Evolutionary conservation across 2,888 invertebrate species (phyloP).

Genomic region (Ommatoiulus sabulosus): DNA sequence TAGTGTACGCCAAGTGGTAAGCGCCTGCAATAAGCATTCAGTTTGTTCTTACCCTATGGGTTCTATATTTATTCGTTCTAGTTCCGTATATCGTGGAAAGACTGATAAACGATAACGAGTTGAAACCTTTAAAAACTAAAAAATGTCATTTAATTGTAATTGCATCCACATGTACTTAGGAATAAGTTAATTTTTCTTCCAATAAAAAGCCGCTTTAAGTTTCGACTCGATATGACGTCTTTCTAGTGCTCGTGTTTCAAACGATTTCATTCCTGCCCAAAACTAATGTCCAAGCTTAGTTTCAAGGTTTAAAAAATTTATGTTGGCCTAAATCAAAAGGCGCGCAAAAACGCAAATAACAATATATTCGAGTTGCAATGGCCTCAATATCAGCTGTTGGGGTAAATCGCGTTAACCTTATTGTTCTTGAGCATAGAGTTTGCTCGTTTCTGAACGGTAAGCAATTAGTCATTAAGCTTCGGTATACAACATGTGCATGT

Average conservation of each 20-base stretch:
- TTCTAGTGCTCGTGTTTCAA: neutral
- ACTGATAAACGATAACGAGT: no score
- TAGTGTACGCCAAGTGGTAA: no score
- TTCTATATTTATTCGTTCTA: no score
- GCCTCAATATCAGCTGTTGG: constrained; percentile 30
- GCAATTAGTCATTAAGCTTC: constrained; percentile 15
- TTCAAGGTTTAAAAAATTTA: constrained; percentile 7
- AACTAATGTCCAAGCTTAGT: constrained; percentile 15
- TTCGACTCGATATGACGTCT: neutral
- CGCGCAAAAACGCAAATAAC: neutral
- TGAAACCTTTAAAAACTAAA: no score
- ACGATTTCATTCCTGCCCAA: neutral
- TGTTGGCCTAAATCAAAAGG: constrained; percentile 42
- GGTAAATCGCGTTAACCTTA: neutral
- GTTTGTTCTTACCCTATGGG: no score
- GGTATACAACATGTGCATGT: neutral
- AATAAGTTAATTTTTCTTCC: neutral
- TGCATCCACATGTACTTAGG: no score
- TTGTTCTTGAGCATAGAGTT: neutral
- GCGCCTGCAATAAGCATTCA: no score
- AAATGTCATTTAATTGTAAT: no score
- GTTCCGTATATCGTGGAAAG: no score
- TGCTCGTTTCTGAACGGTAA: neutral
- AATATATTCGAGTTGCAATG: constrained; percentile 12
- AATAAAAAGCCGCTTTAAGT: neutral